Conservation (phyloP, 2,113 vertebrate genomes). For the Nansenia antarctica region DNA sequence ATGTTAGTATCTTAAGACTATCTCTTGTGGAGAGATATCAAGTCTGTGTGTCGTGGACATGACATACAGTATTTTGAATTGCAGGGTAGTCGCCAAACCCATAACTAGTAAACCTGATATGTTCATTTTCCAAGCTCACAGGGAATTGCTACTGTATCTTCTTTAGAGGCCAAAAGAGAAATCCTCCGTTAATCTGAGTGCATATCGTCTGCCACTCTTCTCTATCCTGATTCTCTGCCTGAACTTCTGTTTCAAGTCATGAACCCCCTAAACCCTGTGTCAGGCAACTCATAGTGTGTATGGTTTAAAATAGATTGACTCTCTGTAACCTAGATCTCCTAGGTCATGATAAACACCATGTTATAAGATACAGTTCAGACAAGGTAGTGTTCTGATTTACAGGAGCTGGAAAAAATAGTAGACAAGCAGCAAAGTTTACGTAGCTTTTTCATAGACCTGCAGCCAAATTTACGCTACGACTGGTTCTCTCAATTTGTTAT, state of each 20-base stretch:
- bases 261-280: too few relatives aligned
- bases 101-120: not conserved
- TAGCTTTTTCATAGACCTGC: not conserved
- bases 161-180: not conserved
- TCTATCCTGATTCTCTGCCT: not conserved
- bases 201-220: not conserved
- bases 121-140: not conserved
- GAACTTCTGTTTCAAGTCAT: not conserved
- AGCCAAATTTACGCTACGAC: not conserved
- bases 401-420: too few relatives aligned
- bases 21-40: not conserved
- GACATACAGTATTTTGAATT: not conserved
- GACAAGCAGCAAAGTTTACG: not conserved
- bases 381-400: too few relatives aligned
- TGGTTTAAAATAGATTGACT: too few relatives aligned
- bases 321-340: too few relatives aligned
- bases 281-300: too few relatives aligned
- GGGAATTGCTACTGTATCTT: not conserved
- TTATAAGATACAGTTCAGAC: too few relatives aligned
- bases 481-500: conserved; percentile 4
- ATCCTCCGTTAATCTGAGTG: not conserved
- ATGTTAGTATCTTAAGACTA: not conserved
- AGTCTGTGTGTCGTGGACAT: not conserved
- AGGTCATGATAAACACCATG: too few relatives aligned
- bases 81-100: not conserved